Evolutionary conservation across 2,797 vertebrate genomes (phyloP).

Genomic region (Leptodactylus fallax): DNA sequence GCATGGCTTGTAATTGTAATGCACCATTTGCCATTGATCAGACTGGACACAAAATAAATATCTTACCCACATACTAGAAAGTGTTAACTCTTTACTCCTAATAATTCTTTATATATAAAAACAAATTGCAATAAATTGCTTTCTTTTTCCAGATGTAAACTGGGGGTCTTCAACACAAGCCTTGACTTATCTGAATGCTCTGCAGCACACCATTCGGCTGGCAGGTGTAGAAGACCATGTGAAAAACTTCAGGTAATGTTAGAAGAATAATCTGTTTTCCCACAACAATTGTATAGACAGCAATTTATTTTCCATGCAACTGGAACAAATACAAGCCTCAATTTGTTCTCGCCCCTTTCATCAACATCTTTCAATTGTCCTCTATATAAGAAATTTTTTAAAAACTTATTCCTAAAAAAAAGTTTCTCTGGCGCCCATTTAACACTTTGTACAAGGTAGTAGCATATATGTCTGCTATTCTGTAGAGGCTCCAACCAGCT

Average conservation of each 20-base stretch:
- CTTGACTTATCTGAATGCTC: constrained; percentile 92
- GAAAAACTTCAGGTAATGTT: constrained; percentile 93
- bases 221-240: constrained; percentile 95
- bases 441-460: too few species aligned
- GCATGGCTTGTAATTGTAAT: not conserved
- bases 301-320: not conserved
- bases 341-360: too few species aligned
- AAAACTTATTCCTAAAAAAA: too few species aligned
- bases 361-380: not conserved
- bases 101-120: not conserved
- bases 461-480: too few species aligned
- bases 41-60: not conserved
- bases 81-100: not conserved
- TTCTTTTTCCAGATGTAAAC: constrained; percentile 89
- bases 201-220: constrained; percentile 93
- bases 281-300: not conserved
- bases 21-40: not conserved
- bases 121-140: not conserved
- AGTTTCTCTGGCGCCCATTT: too few species aligned
- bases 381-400: not conserved
- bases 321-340: not conserved
- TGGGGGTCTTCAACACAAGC: constrained; percentile 99
- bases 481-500: too few species aligned
- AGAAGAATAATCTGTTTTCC: not conserved
- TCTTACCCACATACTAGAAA: not conserved